Percentiles rank a stretch among this genome's conserved stretches.
phyloP scores from a whole-genome alignment of 1,140 invertebrate genomes.

The Hyles euphorbiae region DNA sequence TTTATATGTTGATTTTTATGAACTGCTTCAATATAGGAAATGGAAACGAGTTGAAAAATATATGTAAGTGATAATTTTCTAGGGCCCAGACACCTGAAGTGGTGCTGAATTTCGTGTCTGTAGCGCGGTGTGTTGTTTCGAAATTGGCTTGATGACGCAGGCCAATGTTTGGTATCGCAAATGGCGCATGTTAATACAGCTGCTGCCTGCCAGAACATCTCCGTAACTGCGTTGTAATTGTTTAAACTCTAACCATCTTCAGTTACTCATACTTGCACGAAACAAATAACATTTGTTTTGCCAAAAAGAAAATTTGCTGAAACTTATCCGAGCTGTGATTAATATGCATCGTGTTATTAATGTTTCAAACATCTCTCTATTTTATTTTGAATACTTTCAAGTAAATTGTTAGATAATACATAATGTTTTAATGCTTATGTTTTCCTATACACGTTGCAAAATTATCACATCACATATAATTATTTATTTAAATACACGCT shows the following conservation, averaged over 20 bases:
- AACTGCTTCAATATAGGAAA: too few species aligned
- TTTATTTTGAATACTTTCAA: too few species aligned
- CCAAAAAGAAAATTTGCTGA: too few species aligned
- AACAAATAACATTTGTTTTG: neutral
- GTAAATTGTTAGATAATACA: too few species aligned
- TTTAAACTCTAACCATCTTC: constrained; percentile 9
- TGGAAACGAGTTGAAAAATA: too few species aligned
- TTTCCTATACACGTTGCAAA: neutral
- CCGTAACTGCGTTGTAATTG: constrained; percentile 10
- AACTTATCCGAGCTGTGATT: neutral
- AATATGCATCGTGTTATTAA: neutral
- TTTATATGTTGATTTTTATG: too few species aligned
- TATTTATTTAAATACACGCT: neutral
- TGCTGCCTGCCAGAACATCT: constrained; percentile 14
- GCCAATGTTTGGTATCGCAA: constrained; percentile 29
- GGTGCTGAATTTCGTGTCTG: too few species aligned
- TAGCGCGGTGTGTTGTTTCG: constrained; percentile 28
- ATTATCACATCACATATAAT: too few species aligned
- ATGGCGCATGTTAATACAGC: constrained; percentile 49
- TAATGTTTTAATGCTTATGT: too few species aligned
- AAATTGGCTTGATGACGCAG: constrained; percentile 57
- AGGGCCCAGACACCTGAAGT: too few species aligned
- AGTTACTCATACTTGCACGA: constrained; percentile 17
- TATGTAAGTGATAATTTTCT: too few species aligned
- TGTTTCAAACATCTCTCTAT: too few species aligned